These are phyloP conservation scores for Dryobates pubescens DNA, from an alignment of 2,797 vertebrate species.

Conservation along the genomic window DNA sequence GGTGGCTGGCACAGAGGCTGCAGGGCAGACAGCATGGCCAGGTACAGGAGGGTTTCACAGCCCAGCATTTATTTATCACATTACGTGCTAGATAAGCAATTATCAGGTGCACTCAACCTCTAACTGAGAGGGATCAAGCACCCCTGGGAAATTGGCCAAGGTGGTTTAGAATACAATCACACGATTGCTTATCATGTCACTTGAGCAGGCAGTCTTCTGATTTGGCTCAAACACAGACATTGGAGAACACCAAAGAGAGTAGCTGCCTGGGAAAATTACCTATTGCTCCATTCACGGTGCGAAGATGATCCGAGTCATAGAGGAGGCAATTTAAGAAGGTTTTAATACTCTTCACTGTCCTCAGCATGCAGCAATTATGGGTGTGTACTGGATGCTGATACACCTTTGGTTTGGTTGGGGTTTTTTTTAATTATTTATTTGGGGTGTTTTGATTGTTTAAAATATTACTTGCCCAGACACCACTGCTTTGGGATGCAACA, in stretches of 20 bases:
- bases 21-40: background rate
- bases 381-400: background rate
- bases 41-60: background rate
- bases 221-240: background rate
- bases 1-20: background rate
- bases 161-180: background rate
- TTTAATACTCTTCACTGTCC: background rate
- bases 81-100: background rate
- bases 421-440: background rate
- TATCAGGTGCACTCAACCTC: background rate
- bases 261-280: background rate
- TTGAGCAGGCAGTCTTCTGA: background rate
- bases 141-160: background rate
- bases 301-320: background rate
- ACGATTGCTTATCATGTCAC: background rate
- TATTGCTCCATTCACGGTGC: background rate
- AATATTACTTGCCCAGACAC: background rate
- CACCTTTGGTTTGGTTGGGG: background rate
- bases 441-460: background rate
- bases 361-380: background rate
- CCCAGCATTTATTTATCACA: background rate
- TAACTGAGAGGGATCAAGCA: background rate
- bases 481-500: background rate
- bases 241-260: background rate
- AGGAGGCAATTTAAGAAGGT: background rate